Evolutionary conservation across 2,797 vertebrate genomes (phyloP), one percentile per base, ranked within the genome.

Genomic region (Urocyon cinereoargenteus): DNA sequence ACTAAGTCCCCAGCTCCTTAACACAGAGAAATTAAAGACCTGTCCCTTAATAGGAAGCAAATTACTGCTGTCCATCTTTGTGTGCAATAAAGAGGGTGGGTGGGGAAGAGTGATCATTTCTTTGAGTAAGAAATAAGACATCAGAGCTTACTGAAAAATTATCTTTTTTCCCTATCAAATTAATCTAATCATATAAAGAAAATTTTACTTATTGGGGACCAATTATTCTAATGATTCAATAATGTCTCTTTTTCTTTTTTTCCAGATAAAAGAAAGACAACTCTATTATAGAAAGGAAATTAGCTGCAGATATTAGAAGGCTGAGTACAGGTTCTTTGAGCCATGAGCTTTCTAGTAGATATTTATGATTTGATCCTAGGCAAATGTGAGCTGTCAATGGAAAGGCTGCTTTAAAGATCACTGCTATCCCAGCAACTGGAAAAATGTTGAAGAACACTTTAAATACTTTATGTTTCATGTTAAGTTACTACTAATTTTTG

Each of bases 181-280:
- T 91, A 96, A 94, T 95, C 64, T 93, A 93, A 96, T 92, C n/a
- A 92, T 84, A 55, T 82, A 84, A 94, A 95, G 90, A 97, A 94
- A 93, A 78, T 95, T 92, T 90, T 92, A 91, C 89, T 95, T 97
- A 93, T 53, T 94, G 61, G 55, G 68, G 70, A 93, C 79, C 85
- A 96, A 72, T 98, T 96, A 93, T 92, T 87, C 75, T 96, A 94
- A 96, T 75, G 89, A 97, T 83, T 87, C 77, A 59, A 49, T 93
- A 91, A 93, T 90, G 24, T 90, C 68, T 89, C 51, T 53, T 28
- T 90, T 51, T 90, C 4, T 92, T 51, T 83, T 84, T 92, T 62
- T 45, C 24, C 28, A 90, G 83, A 90, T 94, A 72, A 94, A 96
- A 96, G 72, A 66, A 96, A 96, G 93, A 90, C 70, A 70, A 70